phyloP scores from a whole-genome alignment of 2,113 vertebrate species.

The Apeltes quadracus region DNA sequence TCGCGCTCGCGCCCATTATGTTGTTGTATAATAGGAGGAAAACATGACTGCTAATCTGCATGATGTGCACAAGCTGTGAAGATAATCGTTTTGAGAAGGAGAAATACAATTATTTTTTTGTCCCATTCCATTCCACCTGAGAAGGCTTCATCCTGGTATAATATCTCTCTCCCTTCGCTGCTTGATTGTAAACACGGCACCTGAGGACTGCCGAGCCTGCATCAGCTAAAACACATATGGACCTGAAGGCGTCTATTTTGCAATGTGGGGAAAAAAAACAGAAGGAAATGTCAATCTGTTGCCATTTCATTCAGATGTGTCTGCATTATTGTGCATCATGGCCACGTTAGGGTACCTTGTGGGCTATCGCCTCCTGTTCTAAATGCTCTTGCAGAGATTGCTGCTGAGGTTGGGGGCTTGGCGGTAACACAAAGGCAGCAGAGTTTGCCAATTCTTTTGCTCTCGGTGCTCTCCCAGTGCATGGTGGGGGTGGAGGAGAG shows the following conservation, averaged over 20 bases:
- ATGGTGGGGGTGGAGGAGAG: constrained; percentile 21
- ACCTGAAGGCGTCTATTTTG: constrained; percentile 35
- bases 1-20: constrained; percentile 35
- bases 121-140: constrained; percentile 35
- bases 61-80: constrained; percentile 22
- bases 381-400: constrained; percentile 64
- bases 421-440: constrained; percentile 38
- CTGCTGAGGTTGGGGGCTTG: constrained; percentile 62
- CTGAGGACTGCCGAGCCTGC: constrained; percentile 45
- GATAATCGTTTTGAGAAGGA: constrained; percentile 15
- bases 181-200: constrained; percentile 53
- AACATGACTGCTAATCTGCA: constrained; percentile 43
- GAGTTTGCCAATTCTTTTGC: constrained; percentile 54
- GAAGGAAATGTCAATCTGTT: constrained; percentile 42
- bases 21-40: constrained; percentile 55
- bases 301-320: constrained; percentile 56
- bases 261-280: constrained; percentile 44
- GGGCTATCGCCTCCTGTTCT: constrained; percentile 66
- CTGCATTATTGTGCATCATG: constrained; percentile 59
- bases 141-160: constrained; percentile 26
- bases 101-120: constrained; percentile 1
- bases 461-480: constrained; percentile 35
- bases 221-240: constrained; percentile 52
- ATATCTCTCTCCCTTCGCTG: constrained; percentile 32
- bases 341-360: constrained; percentile 64